Conservation (phyloP, 2,797 vertebrate species). For the Epinephelus malabaricus region DNA sequence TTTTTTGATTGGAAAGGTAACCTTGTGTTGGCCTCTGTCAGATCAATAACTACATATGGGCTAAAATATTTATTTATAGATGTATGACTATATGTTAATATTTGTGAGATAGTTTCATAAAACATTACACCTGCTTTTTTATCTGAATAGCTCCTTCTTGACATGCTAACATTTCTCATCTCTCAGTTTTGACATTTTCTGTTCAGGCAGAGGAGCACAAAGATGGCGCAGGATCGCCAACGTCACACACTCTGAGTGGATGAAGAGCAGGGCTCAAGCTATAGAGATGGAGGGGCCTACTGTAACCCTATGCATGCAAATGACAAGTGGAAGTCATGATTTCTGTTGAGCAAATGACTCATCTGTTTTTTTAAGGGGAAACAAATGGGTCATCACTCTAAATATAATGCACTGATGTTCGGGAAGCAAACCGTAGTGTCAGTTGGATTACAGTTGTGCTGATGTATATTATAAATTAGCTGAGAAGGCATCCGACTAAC, state of each 20-base stretch:
- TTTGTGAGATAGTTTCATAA: background rate
- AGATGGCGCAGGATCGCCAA: slow-evolving; percentile 62
- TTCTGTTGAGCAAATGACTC: slow-evolving; percentile 16
- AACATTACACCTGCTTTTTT: background rate
- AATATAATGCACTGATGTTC: background rate
- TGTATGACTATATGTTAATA: background rate
- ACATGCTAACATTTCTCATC: slow-evolving; percentile 5
- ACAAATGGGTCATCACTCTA: slow-evolving; percentile 24
- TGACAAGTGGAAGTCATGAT: slow-evolving; percentile 5
- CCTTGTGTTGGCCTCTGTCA: background rate
- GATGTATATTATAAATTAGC: background rate
- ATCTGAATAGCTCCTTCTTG: slow-evolving; percentile 20
- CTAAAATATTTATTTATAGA: background rate
- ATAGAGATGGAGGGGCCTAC: slow-evolving; percentile 17
- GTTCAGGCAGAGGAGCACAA: slow-evolving; percentile 58
- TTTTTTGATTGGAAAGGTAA: slow-evolving; percentile 30
- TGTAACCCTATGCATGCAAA: slow-evolving; percentile 13
- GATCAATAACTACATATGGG: slow-evolving; percentile 27
- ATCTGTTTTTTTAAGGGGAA: slow-evolving; percentile 2
- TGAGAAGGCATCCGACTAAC: background rate
- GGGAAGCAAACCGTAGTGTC: slow-evolving; percentile 3
- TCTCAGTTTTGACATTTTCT: slow-evolving; percentile 46
- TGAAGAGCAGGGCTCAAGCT: slow-evolving; percentile 38
- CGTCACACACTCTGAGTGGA: slow-evolving; percentile 51
- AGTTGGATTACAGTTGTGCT: slow-evolving; percentile 2